These are phyloP conservation scores for Liopterus haemorrhoidalis DNA, from an alignment of 2,888 invertebrate species.

Conservation along the genomic window DNA sequence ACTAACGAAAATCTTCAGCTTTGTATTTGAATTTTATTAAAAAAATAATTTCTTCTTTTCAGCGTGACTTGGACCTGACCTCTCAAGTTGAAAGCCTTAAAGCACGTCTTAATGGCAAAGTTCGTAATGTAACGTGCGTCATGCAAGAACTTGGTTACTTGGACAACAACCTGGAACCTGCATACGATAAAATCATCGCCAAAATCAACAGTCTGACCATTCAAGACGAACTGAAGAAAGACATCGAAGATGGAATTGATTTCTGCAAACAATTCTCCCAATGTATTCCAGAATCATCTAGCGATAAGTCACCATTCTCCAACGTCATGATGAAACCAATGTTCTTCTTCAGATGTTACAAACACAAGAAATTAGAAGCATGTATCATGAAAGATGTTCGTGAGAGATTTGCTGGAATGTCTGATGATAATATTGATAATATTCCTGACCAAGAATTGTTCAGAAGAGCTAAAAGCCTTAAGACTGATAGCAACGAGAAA, in stretches of 20 bases:
- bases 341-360: conserved; percentile 69
- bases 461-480: conserved; percentile 50
- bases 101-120: conserved; percentile 49
- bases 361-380: conserved; percentile 66
- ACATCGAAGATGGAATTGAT: conserved; percentile 60
- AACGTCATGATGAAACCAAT: conserved; percentile 60
- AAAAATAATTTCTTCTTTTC: conserved; percentile 29
- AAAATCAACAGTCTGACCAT: conserved; percentile 58
- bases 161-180: conserved; percentile 60
- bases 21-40: conserved; percentile 1
- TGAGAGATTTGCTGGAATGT: conserved; percentile 52
- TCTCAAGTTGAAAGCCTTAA: conserved; percentile 57
- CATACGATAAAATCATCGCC: conserved; percentile 58
- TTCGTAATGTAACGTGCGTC: conserved; percentile 61
- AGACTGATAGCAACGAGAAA: conserved; percentile 46
- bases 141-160: conserved; percentile 67
- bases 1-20: conserved; percentile 1
- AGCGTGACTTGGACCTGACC: conserved; percentile 58
- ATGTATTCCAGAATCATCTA: conserved; percentile 63
- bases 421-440: conserved; percentile 54
- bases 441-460: conserved; percentile 48
- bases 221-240: conserved; percentile 55
- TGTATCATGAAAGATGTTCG: conserved; percentile 67
- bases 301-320: conserved; percentile 57
- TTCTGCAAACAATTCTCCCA: conserved; percentile 67